Evolutionary conservation across 1,140 invertebrate species (phyloP), one percentile per base, ranked within the genome.

Genomic region (Pissodes strobi): DNA sequence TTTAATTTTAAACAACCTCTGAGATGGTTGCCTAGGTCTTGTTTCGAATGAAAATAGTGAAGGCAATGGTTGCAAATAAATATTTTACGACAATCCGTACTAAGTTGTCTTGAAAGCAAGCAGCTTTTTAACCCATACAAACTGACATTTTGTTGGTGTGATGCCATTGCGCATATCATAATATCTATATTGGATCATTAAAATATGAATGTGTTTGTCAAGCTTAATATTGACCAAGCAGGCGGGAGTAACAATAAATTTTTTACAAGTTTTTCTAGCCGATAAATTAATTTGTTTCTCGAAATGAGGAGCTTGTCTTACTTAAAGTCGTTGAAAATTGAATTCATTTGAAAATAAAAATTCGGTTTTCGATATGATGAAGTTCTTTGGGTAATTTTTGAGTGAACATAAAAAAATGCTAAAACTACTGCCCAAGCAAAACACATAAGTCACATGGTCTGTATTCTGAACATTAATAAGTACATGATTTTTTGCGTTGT

Each of bases 11-110:
- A 25, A 12, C 68, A 68, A 34, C 56, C 49, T 55, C 64, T 61
- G 12, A 38, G 18, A 56, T 73, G 72, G 19, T 30, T 39, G 34
- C 69, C 25, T 46, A 69, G 43, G 59, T 67, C 62, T 59, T 65
- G 9, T n/a, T n/a, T n/a, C n/a, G n/a, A n/a, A n/a, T n/a, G n/a
- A n/a, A n/a, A n/a, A n/a, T n/a, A n/a, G n/a, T 67, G 57, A 3
- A 74, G 61, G 55, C 73, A 76, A 39, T 58, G 9, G 25, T 78
- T 67, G 64, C 74, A 77, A 17, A 76, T 61, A 38, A 60, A 71
- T 60, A 70, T 69, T 64, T 64, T 19, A 39, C 22, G 0, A 22
- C n/a, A 1, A 18, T 71, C 21, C 38, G 59, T 63, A 30, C 68
- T 72, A 18, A 76, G n/a, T 65, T 76, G 75, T 9, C 25, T 52